Evolutionary conservation across 2,797 vertebrate species (phyloP), one percentile per base, ranked within the genome.

Genomic region (Hyperoplus immaculatus): DNA sequence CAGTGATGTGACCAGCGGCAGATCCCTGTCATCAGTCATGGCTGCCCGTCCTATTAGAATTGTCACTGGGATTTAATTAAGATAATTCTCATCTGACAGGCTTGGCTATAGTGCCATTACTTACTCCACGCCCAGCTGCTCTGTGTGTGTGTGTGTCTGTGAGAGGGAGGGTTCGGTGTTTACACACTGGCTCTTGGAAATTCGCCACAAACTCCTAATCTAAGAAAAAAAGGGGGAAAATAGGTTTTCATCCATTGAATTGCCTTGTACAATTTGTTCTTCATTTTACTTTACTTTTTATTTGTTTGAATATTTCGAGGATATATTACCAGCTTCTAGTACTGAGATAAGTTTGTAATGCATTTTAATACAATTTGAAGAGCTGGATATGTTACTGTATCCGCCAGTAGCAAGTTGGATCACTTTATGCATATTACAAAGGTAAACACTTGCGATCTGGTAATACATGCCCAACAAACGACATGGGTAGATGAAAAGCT

Each of bases 31-130:
- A 94, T 95, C 93, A 92, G 91, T 95, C 93, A 95, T 89, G 87
- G 88, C 90, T 83, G 86, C 83, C 86, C 29, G 29, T 89, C 74
- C 90, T 92, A 92, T 95, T 94, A 93, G 92, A 92, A 93, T 91
- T 93, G 93, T 94, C 94, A 91, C 77, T 87, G 76, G 88, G 88
- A 93, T 95, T 94, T 94, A 94, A 95, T 95, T 94, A 93, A 95
- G 89, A 95, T 93, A 92, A 94, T 94, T 94, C 83, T 92, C 88
- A 93, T 95, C 93, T 94, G 95, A 93, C 93, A 92, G 93, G 86
- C 80, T 75, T 70, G 89, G 84, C 87, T 87, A 67, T 87, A 67
- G 86, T 83, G 84, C 82, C 92, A 92, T 95, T 94, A 94, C 88
- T 93, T 94, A 90, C 86, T 80, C 83, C 81, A 80, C 65, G 29